These are phyloP conservation scores for Dolichoris vasculosae DNA, from an alignment of 1,140 invertebrate species.

Conservation along the genomic window DNA sequence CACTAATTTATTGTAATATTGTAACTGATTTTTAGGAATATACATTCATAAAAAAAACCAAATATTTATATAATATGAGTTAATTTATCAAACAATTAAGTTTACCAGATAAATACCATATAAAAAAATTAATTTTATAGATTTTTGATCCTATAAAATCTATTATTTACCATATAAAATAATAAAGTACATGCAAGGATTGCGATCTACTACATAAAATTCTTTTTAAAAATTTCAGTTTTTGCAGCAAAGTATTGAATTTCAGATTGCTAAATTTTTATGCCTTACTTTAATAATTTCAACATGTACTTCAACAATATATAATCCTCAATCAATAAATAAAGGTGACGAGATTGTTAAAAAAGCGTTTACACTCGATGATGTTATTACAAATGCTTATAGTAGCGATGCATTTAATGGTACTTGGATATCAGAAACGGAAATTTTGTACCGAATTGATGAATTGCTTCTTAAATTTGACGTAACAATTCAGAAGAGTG, in stretches of 20 bases:
- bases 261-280: constrained; percentile 29
- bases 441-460: constrained; percentile 60
- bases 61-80: too few relatives aligned
- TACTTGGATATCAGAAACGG: constrained; percentile 65
- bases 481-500: constrained; percentile 53
- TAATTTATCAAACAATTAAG: too few relatives aligned
- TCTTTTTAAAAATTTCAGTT: not conserved
- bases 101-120: too few relatives aligned
- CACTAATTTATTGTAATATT: too few relatives aligned
- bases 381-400: constrained; percentile 58
- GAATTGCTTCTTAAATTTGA: constrained; percentile 58
- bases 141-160: too few relatives aligned
- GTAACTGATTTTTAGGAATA: too few relatives aligned
- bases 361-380: constrained; percentile 61
- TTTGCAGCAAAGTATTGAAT: not conserved
- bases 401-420: constrained; percentile 63
- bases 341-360: not conserved
- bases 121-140: too few relatives aligned
- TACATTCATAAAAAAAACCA: too few relatives aligned
- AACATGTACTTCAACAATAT: not conserved
- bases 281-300: constrained; percentile 19
- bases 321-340: not conserved
- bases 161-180: too few relatives aligned
- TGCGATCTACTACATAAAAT: not conserved
- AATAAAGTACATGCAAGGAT: too few relatives aligned